Evolutionary conservation across 2,888 invertebrate species (phyloP).

Genomic region (Eilema griseolum): DNA sequence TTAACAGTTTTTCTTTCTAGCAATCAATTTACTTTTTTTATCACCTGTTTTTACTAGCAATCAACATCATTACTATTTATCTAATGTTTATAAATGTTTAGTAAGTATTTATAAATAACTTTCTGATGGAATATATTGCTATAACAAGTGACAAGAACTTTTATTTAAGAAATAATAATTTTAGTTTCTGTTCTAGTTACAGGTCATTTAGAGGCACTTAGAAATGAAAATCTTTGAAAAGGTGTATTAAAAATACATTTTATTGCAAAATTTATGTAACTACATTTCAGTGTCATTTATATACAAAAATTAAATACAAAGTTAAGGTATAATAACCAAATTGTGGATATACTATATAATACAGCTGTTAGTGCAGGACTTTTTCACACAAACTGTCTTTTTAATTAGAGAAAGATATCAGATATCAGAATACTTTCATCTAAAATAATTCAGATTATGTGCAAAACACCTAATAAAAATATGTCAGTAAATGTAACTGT

Average conservation of each 20-base stretch:
- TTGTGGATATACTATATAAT: slow-evolving; percentile 70
- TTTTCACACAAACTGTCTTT: slow-evolving; percentile 41
- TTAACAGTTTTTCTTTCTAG: background rate
- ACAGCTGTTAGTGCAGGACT: slow-evolving; percentile 52
- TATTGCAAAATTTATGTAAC: slow-evolving; percentile 85
- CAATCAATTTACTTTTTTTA: too few species aligned
- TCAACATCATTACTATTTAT: background rate
- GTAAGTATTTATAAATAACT: background rate
- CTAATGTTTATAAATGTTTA: background rate
- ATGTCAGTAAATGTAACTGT: slow-evolving; percentile 29
- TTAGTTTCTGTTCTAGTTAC: too few species aligned
- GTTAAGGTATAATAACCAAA: slow-evolving; percentile 66
- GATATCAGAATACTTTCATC: slow-evolving; percentile 10
- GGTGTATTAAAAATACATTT: slow-evolving; percentile 87
- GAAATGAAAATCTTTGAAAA: slow-evolving; percentile 63
- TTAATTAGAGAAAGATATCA: slow-evolving; percentile 20
- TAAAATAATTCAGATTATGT: slow-evolving; percentile 28
- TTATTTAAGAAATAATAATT: background rate
- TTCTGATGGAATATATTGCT: background rate
- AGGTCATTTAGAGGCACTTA: background rate
- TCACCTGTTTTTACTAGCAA: background rate
- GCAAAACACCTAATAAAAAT: slow-evolving; percentile 34
- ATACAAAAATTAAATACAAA: slow-evolving; percentile 84
- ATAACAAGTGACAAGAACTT: background rate
- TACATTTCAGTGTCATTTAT: slow-evolving; percentile 84